Evolutionary conservation across 1,140 invertebrate species (phyloP), one percentile per base, ranked within the genome.

Genomic region (Cheumatopsyche charites): DNA sequence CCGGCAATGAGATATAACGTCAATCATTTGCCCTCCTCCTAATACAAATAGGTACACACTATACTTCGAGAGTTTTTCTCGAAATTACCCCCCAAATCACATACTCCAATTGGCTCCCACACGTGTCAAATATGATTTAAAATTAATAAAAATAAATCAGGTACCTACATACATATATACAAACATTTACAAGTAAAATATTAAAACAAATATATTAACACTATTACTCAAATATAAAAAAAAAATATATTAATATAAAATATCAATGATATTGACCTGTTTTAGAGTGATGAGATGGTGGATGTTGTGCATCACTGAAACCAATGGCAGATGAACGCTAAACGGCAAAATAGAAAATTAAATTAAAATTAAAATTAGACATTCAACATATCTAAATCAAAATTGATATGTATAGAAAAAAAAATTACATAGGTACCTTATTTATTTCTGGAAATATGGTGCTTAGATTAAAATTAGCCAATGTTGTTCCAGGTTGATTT

Each of bases 361-460:
- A 42, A 17, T 13, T 4, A 21, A 5, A 49, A 49, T 49, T 49
- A 21, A 15, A 5, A 5, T 5, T 49, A 5, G 4, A 5, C 12
- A 61, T 15, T 5, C 7, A 12, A 61, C 4, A 21, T 61, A 4
- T 61, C 4, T 23, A 55, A 55, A 21, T 12, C 12, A 61, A 61
- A 21, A 49, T 5, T 15, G 13, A 15, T 49, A 15, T 49, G 19
- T n/a, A n/a, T 43, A 43, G 42, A n/a, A 43, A 43, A 43, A 43
- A n/a, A 49, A 13, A 15, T 49, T 5, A 11, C 9, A 13, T 9
- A 72, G 68, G 78, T 78, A 89, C 88, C 84, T 89, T 89, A 78
- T 89, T 89, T 67, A 90, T 90, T 78, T 90, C 89, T 7, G 89
- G 89, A 77, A 90, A 90, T 67, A 90, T 90, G 0, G 89, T 88